Evolutionary conservation across 2,797 vertebrate species (phyloP), one percentile per base, ranked within the genome.

Genomic region (Xiphophorus birchmanni): DNA sequence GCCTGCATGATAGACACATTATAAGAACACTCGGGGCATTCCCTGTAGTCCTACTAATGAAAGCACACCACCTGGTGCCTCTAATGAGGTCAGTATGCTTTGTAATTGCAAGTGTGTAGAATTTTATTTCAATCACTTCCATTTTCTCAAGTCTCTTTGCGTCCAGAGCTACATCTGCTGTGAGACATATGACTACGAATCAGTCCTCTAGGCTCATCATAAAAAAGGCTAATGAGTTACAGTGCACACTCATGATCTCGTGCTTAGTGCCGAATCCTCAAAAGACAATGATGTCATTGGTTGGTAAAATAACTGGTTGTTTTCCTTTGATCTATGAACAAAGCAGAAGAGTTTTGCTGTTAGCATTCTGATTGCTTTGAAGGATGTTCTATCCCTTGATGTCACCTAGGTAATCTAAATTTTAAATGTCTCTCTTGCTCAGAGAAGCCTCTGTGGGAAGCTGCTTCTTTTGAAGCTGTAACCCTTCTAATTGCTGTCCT

Each of bases 341-440:
- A 93, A 93, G 87, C 73, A 35, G 67, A 56, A 78, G 58, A 79
- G 81, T 88, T 91, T 92, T 76, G 91, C 90, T 90, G 83, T 82
- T 80, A 84, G 88, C 92, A n/a, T 83, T 80, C 37, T 63, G 2
- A 60, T 35, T 54, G 81, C 91, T 94, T 91, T 94, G 90, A 94
- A 93, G 88, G 90, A 90, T 84, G 75, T 26, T 87, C 73, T n/a
- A 73, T 84, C 80, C 87, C 87, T 85, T 87, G 78, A 89, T 92
- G 90, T 90, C 91, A 93, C 93, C 93, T 93, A 89, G 88, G 87
- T 93, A 90, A 93, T 93, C 86, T 91, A 82, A 86, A 92, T 91
- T 90, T 87, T 77, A 85, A 77, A 80, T 89, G 87, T 87, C 60
- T 13, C 58, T n/a, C 12, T 40, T 79, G 60, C 80, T 89, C 82